These are phyloP conservation scores for Danio aesculapii DNA, from an alignment of 2,797 vertebrate species.

Conservation along the genomic window DNA sequence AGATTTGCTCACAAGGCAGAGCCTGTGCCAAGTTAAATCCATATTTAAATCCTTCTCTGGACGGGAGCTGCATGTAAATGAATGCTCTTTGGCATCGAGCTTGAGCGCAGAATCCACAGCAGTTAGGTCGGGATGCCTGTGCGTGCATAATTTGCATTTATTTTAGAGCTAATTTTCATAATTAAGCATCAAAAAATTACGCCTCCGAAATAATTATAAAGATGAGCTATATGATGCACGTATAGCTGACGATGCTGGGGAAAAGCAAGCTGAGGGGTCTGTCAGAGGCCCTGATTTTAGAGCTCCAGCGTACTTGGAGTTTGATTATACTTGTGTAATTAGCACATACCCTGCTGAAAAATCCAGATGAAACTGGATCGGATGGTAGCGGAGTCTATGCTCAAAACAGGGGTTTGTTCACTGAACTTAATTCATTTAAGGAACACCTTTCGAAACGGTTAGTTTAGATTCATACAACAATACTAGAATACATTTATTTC, in stretches of 20 bases:
- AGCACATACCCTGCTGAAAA: slow-evolving; percentile 14
- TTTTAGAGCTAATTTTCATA: slow-evolving; percentile 65
- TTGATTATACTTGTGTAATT: slow-evolving; percentile 31
- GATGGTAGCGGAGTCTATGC: background rate
- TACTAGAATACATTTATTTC: background rate
- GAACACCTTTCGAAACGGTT: background rate
- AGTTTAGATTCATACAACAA: background rate
- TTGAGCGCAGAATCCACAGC: slow-evolving; percentile 65
- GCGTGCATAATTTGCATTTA: slow-evolving; percentile 64
- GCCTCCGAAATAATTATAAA: slow-evolving; percentile 61
- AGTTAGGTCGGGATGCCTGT: slow-evolving; percentile 58
- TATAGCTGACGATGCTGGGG: slow-evolving; percentile 8
- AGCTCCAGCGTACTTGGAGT: background rate
- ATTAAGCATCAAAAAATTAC: slow-evolving; percentile 62
- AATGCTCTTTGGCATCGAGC: slow-evolving; percentile 74
- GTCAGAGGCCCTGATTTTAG: slow-evolving; percentile 63
- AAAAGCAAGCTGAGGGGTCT: slow-evolving; percentile 14
- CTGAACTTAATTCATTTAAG: background rate
- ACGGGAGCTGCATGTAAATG: slow-evolving; percentile 73
- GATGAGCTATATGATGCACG: slow-evolving; percentile 56
- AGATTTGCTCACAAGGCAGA: slow-evolving; percentile 65
- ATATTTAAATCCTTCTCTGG: slow-evolving; percentile 72
- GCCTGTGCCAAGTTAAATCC: slow-evolving; percentile 73
- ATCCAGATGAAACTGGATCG: slow-evolving; percentile 11
- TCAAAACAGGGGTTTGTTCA: slow-evolving; percentile 2